Base-by-base conservation (phyloP, 2,113 vertebrate genomes). In the Diphyllodes magnificus region DNA sequence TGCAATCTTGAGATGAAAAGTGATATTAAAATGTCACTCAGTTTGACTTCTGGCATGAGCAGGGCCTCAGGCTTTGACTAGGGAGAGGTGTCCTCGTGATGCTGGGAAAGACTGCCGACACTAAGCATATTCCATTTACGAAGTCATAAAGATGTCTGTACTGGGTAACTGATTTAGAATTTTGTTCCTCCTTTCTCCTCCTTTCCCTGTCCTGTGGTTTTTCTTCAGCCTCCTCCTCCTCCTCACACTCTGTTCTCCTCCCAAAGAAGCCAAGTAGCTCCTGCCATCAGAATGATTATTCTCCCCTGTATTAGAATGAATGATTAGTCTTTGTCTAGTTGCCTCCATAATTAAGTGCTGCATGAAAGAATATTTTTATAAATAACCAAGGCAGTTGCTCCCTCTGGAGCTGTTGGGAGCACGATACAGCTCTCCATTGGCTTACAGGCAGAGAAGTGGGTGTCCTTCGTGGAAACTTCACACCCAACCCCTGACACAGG, bases 91-190 rank as follows among this genome's bases (percentile, higher is more conserved):
- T 81, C 73, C 64, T 97, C 4, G 0, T 75, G 85, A 77, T 82
- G 66, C 39, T 64, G 11, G 56, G 72, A 89, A 84, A 94, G 63
- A 87, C 39, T 96, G 90, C 93, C 35, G 71, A 93, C 76, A 81
- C 51, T 82, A 91, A 90, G 82, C 61, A 91, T 92, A 93, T 95
- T 94, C 80, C 72, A 87, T 92, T 88, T 94, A 93, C 81, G 88
- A 95, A 94, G 60, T 80, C 75, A 93, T 96, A 95, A 97, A 96
- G 37, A 51, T 95, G 89, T 93, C 92, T 81, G 72, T 66, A 71
- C 25, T 42, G 44, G 45, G 39, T 89, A 92, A 95, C 42, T 94
- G 94, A 95, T 96, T 91, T 86, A 95, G 59, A 63, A 80, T 89
- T 95, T 96, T 92, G 88, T 91, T 88, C 63, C 45, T 80, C 40